Percentiles rank a stretch among this genome's conserved stretches.
Evolutionary conservation across 1,140 invertebrate genomes (phyloP).

Genomic region (Centruroides sculpturatus): DNA sequence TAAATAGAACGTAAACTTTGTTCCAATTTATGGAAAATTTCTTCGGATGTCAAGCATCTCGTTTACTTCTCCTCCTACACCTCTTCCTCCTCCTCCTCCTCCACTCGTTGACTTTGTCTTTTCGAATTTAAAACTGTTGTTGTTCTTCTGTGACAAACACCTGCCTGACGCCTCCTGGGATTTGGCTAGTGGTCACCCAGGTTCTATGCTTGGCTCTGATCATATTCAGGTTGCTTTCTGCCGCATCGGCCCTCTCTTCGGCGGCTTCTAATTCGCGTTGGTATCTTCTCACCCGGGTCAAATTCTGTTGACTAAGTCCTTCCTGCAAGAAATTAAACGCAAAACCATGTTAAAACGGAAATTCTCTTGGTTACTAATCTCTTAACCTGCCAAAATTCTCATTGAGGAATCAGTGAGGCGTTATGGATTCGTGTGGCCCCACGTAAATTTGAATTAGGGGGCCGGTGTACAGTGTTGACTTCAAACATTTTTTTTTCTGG

Average conservation of each 20-base stretch:
- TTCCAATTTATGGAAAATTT: too few relatives aligned
- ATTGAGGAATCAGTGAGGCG: not conserved
- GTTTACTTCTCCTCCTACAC: too few relatives aligned
- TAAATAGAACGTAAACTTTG: too few relatives aligned
- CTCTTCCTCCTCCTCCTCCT: too few relatives aligned
- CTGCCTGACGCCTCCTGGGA: conserved; percentile 19
- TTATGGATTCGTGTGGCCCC: too few relatives aligned
- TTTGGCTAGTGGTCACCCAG: conserved; percentile 22
- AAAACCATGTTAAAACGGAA: not conserved
- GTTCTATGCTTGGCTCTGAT: conserved; percentile 80
- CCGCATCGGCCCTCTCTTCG: conserved; percentile 84
- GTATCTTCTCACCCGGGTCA: conserved; percentile 90
- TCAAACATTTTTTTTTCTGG: too few relatives aligned
- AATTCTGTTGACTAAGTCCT: conserved; percentile 78
- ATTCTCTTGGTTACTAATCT: not conserved
- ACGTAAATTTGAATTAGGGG: too few relatives aligned
- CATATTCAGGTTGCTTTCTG: conserved; percentile 81
- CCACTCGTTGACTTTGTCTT: too few relatives aligned
- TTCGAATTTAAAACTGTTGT: not conserved
- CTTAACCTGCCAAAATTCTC: not conserved
- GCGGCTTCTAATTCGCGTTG: conserved; percentile 91
- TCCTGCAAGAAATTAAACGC: conserved; percentile 45
- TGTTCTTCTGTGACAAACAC: conserved; percentile 21
- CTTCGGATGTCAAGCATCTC: too few relatives aligned
- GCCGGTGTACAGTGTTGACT: too few relatives aligned